Conservation (phyloP, 2,797 vertebrate genomes). For the Hydrocynus forskahlii region DNA sequence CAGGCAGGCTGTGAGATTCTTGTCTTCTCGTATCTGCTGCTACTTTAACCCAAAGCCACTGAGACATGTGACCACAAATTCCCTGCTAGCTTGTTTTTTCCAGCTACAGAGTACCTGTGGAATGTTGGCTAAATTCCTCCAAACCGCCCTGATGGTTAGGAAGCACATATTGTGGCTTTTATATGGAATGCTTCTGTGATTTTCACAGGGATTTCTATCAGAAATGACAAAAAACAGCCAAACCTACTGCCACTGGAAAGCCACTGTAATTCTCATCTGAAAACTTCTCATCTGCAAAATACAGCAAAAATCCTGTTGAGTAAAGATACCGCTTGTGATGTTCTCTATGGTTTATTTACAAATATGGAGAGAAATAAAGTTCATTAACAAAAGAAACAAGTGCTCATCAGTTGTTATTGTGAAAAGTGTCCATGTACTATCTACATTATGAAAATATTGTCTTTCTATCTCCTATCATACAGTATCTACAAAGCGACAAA, state of each 20-base stretch:
- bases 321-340: neutral
- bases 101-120: constrained; percentile 17
- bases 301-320: neutral
- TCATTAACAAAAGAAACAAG: constrained; percentile 48
- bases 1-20: neutral
- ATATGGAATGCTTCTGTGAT: constrained; percentile 5
- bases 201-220: constrained; percentile 15
- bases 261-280: too few species aligned
- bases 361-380: constrained; percentile 54
- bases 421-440: constrained; percentile 63
- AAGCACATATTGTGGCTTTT: constrained; percentile 17
- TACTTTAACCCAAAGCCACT: constrained; percentile 12
- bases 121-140: constrained; percentile 39
- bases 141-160: constrained; percentile 7
- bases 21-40: neutral
- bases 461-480: constrained; percentile 76
- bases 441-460: constrained; percentile 81
- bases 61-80: constrained; percentile 36
- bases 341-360: constrained; percentile 75
- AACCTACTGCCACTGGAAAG: neutral
- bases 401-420: constrained; percentile 58
- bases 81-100: neutral
- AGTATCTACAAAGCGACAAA: constrained; percentile 79
- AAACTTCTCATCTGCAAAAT: neutral
- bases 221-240: neutral